Base-by-base conservation (phyloP, 2,797 vertebrate genomes). In the Hylomyscus alleni region DNA sequence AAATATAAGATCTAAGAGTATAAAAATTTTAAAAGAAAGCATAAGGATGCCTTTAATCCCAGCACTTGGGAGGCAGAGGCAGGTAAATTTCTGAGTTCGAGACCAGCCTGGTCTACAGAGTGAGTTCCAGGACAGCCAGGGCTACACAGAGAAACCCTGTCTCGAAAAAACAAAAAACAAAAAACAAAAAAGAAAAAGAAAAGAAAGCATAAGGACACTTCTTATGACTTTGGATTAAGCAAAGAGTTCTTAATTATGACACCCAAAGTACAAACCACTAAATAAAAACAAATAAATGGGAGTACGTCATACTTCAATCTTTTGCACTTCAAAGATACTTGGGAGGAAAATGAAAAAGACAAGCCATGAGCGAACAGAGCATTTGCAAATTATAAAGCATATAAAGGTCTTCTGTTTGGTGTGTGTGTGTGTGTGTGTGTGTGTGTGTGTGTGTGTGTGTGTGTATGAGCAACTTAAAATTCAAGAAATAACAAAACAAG, bases 261-360 rank as follows among this genome's bases (percentile, higher is more conserved):
- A 85, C 14, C 15, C 80, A 94, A 96, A 60, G 40, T 52, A 54
- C 22, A 93, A 89, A 65, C 67, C 37, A 91, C 50, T 94, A 90
- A 95, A 72, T 76, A n/a, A 81, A 34, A 95, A 89, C 83, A 76
- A 78, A 84, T 76, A 86, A 87, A 94, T 56, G 50, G 19, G 9
- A 90, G 29, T 50, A 84, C 17, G 40, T 44, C 15, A 75, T 52
- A 52, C 78, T 96, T 90, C 50, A 52, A 95, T 94, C 34, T 40
- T 93, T 78, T 95, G 15, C 13, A 78, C 52, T 93, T 93, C 80
- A 80, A 73, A 96, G 31, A 29, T 50, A 93, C 29, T 60, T 50
- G 78, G 93, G 94, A 94, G 58, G 15, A 91, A 93, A 94, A 91
- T 78, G 60, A 93, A 95, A 95, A 96, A 54, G 76, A 37, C 80